Evolutionary conservation across 2,888 invertebrate species (phyloP), one percentile per base, ranked within the genome.

Genomic region (Odontocolon sp.): DNA sequence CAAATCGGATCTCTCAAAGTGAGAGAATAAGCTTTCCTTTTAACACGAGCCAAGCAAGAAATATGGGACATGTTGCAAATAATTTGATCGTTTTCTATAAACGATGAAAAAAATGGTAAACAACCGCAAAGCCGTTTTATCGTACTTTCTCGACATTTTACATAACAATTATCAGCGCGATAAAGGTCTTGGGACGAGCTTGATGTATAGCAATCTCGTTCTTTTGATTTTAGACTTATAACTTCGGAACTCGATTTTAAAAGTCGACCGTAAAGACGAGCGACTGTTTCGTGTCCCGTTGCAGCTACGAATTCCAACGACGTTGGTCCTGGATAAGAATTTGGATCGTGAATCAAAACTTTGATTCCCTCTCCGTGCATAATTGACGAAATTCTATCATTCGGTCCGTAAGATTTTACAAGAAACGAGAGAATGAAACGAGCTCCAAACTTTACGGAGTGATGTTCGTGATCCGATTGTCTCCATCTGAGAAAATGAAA

Each of bases 31-130:
- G 84, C 80, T 50, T 78, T 78, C 9, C 73, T 68, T 9, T 77
- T 74, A 16, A 77, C 74, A 5, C 81, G 74, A 0, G 81, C 80
- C 14, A 90, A 66, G 67, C 91, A 91, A 1, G 87, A 70, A 16
- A 88, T 83, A 66, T 87, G 84, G 0, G 84, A 83, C 6, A 90
- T 75, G 78, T 87, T 88, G 77, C 91, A 91, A 9, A 84, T 63
- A 8, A 81, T 81, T 4, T 78, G 50, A 9, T 40, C 21, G 1
- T 16, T 21, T 28, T 80, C 52, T 79, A 85, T 78, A 9, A 79
- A 28, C 52, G 86, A 86, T 2, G 84, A 77, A 67, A 79, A 90
- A 78, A 86, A 90, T 0, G 90, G 90, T 0, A 88, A 76, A 77
- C 91, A 91, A 11, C 83, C 82, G 80, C 91, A 91, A 3, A 76